These are phyloP conservation scores for Microchrysa polita DNA, from an alignment of 2,888 invertebrate genomes.

Conservation along the genomic window DNA sequence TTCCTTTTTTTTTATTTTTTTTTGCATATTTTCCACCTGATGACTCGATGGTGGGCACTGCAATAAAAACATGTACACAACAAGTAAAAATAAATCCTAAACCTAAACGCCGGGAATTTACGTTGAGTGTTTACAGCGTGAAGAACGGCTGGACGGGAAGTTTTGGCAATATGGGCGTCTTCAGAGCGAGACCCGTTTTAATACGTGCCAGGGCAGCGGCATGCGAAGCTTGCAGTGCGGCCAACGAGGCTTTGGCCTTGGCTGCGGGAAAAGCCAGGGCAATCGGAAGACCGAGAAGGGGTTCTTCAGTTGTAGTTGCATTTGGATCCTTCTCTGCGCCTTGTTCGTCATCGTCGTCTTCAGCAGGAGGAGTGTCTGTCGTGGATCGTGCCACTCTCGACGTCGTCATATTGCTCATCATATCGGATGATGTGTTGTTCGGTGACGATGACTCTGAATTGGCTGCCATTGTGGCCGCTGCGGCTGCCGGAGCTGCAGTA, in stretches of 20 bases:
- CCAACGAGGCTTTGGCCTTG: neutral
- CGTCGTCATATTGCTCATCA: neutral
- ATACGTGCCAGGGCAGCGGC: constrained; percentile 17
- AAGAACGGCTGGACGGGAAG: constrained; percentile 4
- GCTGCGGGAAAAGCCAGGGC: constrained; percentile 22
- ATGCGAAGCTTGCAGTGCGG: neutral
- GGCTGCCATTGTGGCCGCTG: neutral
- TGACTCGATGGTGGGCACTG: neutral
- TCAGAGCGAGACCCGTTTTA: neutral
- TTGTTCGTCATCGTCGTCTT: neutral
- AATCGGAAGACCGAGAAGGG: constrained; percentile 10
- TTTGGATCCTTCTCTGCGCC: neutral
- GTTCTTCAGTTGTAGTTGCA: constrained; percentile 1
- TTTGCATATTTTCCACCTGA: neutral
- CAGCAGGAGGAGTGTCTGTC: neutral
- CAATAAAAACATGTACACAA: constrained; percentile 5
- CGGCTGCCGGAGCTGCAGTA: neutral
- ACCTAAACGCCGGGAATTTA: neutral
- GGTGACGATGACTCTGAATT: too few species aligned
- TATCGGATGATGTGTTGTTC: too few species aligned
- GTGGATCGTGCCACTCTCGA: neutral
- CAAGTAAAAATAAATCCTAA: neutral
- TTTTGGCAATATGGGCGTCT: neutral
- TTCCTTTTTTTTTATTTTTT: too few species aligned
- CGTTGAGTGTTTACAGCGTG: neutral